These are phyloP conservation scores for Etia nguti DNA, from an alignment of 2,113 vertebrate species.

Conservation along the genomic window DNA sequence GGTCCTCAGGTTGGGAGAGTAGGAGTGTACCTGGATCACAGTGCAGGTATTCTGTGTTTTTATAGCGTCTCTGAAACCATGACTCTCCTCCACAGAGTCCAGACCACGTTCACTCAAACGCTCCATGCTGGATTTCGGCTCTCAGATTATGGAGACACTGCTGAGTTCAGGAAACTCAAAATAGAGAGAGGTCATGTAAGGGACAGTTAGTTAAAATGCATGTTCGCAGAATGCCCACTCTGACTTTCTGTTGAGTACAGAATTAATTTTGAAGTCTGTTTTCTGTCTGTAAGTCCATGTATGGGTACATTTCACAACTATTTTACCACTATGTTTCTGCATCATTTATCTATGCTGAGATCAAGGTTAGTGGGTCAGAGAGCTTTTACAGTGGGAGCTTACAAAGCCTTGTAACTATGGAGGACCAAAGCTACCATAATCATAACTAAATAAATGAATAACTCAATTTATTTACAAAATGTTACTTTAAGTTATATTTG, in stretches of 20 bases:
- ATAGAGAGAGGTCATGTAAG: background rate
- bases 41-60: background rate
- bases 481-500: too few relatives aligned
- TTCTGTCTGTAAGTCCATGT: background rate
- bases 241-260: background rate
- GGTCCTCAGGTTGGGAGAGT: background rate
- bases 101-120: background rate
- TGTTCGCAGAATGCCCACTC: background rate
- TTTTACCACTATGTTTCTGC: background rate
- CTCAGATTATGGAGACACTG: background rate
- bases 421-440: too few relatives aligned
- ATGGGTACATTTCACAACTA: background rate
- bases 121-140: background rate
- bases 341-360: background rate
- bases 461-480: too few relatives aligned
- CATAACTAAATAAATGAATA: too few relatives aligned
- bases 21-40: background rate
- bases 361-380: too few relatives aligned
- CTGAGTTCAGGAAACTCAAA: background rate
- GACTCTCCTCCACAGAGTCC: background rate
- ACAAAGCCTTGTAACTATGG: too few relatives aligned
- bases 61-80: background rate
- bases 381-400: too few relatives aligned
- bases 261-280: rapidly evolving
- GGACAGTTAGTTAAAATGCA: background rate